phyloP scores from a whole-genome alignment of 2,797 vertebrate genomes.

The Labroides dimidiatus region DNA sequence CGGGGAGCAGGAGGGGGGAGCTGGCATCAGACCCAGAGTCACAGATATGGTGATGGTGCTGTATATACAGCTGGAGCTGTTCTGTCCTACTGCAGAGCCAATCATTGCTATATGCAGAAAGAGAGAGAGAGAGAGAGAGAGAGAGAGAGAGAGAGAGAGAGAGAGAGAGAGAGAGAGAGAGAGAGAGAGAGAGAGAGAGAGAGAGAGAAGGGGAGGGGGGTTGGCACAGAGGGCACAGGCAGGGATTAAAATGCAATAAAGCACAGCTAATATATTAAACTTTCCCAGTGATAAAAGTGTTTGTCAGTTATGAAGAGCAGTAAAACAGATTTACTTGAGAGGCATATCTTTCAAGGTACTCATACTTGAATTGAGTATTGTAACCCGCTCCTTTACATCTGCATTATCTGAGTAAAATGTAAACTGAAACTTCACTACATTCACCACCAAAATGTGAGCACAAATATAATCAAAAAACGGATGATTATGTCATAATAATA shows the following conservation, averaged over 20 bases:
- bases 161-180: background rate
- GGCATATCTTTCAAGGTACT: too few species aligned
- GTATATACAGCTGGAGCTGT: conserved; percentile 47
- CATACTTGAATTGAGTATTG: too few species aligned
- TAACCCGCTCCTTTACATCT: too few species aligned
- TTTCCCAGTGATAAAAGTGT: background rate
- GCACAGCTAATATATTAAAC: background rate
- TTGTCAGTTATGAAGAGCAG: too few species aligned
- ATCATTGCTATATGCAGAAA: conserved; percentile 18
- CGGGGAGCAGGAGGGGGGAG: conserved; percentile 22
- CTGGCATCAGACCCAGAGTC: conserved; percentile 61
- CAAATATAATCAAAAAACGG: too few species aligned
- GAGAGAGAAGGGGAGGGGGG: background rate
- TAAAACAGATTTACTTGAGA: too few species aligned
- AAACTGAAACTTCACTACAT: too few species aligned
- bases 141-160: background rate
- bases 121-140: background rate
- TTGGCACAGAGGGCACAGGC: conserved; percentile 4
- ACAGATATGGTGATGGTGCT: conserved; percentile 56
- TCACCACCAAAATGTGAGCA: too few species aligned
- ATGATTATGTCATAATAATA: too few species aligned
- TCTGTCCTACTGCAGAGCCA: conserved; percentile 58
- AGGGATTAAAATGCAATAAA: background rate
- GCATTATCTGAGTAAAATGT: too few species aligned
- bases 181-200: conserved; percentile 6